Conservation (phyloP, 92 coral and sea anemone species). For the Epizoanthus illoricatus region DNA sequence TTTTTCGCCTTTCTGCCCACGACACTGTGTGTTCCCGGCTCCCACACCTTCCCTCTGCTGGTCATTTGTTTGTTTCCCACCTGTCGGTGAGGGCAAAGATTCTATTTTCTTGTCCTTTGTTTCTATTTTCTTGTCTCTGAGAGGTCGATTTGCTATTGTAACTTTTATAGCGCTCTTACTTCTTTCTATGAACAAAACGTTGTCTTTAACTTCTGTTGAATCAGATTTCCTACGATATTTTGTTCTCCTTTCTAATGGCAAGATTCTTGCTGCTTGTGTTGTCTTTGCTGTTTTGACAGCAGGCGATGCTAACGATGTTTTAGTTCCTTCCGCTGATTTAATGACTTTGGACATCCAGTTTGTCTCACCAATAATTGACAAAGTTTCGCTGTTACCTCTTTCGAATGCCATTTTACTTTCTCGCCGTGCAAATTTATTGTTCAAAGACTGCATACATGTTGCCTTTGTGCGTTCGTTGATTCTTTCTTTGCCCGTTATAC, state of each 20-base stretch:
- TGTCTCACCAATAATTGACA: constrained; percentile 9
- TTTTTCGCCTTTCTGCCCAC: not conserved
- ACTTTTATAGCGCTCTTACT: constrained; percentile 27
- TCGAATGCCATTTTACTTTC: not conserved
- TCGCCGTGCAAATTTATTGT: not conserved
- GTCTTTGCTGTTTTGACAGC: constrained; percentile 20
- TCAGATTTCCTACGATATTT: not conserved
- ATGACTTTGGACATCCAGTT: constrained; percentile 2
- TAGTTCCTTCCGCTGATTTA: not conserved
- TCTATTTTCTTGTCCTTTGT: not conserved
- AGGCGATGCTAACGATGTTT: not conserved
- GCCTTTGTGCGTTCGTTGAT: not conserved
- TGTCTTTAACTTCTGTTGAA: constrained; percentile 16
- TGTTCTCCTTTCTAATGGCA: too few species aligned
- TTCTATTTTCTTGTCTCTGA: not conserved
- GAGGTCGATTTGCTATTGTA: not conserved
- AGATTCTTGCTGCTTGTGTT: not conserved
- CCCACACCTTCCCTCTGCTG: not conserved
- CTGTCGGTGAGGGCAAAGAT: not conserved
- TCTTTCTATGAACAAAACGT: constrained; percentile 22
- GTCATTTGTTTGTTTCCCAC: not conserved
- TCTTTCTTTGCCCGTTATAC: constrained; percentile 1
- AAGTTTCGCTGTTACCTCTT: not conserved
- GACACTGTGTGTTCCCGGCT: not conserved
- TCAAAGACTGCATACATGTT: not conserved